A percentile compares a stretch with the other conserved stretches of the same genome.
phyloP scores from a whole-genome alignment of 2,888 invertebrate genomes.

The Noctua fimbriata region DNA sequence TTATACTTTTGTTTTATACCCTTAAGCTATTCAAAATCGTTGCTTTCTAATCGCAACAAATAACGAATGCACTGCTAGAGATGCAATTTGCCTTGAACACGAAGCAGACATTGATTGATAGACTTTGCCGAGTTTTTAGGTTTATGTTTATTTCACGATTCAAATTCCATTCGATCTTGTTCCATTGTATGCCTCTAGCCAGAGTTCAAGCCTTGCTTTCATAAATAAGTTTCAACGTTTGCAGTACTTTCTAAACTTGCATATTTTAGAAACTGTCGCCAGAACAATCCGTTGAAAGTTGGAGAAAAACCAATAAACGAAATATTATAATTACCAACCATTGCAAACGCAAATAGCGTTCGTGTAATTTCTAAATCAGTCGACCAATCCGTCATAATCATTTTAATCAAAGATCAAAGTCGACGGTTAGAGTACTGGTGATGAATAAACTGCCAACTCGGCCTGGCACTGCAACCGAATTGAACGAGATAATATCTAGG shows the following conservation, averaged over 20 bases:
- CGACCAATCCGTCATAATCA: conserved; percentile 70
- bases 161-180: conserved; percentile 9
- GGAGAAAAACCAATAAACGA: conserved; percentile 7
- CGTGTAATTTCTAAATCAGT: conserved; percentile 71
- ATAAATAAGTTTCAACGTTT: conserved; percentile 9
- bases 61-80: conserved; percentile 53
- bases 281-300: conserved; percentile 5
- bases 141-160: conserved; percentile 14
- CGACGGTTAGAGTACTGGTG: conserved; percentile 71
- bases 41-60: conserved; percentile 82
- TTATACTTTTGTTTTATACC: conserved; percentile 84
- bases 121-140: conserved; percentile 3
- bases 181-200: not conserved
- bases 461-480: conserved; percentile 77
- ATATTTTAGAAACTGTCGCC: conserved; percentile 32
- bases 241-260: conserved; percentile 25
- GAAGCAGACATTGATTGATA: conserved; percentile 17
- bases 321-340: conserved; percentile 33
- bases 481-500: conserved; percentile 80
- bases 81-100: conserved; percentile 35
- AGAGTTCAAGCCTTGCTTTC: not conserved
- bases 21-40: conserved; percentile 76
- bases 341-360: conserved; percentile 43
- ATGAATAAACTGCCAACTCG: conserved; percentile 81
- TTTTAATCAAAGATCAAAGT: conserved; percentile 78